Percentiles rank a stretch among this genome's conserved stretches.
Evolutionary conservation across 2,113 vertebrate species (phyloP).

Genomic region (Hypocryptadius cinnamomeus): DNA sequence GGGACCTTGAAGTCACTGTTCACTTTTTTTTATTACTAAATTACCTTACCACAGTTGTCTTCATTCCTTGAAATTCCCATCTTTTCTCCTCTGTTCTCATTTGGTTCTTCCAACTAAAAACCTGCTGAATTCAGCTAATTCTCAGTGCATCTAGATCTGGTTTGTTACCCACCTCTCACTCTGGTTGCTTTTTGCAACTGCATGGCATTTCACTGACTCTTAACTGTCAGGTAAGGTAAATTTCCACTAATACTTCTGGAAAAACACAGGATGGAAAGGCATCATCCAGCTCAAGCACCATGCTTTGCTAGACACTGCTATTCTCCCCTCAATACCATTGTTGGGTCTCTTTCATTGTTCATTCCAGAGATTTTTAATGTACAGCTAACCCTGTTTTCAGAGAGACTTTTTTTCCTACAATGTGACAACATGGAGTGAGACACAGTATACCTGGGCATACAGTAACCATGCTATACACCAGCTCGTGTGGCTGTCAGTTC

Average conservation of each 20-base stretch:
- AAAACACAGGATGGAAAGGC: not conserved
- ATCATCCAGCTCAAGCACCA: accelerated
- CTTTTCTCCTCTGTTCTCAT: not conserved
- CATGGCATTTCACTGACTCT: not conserved
- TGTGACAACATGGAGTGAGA: not conserved
- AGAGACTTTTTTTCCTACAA: not conserved
- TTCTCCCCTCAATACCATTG: accelerated
- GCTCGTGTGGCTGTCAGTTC: accelerated
- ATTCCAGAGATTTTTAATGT: not conserved
- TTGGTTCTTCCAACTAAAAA: not conserved
- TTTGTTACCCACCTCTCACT: not conserved
- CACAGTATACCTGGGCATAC: not conserved
- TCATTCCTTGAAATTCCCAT: not conserved
- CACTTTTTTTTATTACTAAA: not conserved
- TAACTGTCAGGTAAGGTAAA: slow-evolving; percentile 4
- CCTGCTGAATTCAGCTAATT: not conserved
- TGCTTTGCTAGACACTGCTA: accelerated
- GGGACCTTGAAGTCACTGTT: not conserved
- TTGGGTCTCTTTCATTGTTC: not conserved
- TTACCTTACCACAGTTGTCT: not conserved
- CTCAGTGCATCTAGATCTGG: not conserved
- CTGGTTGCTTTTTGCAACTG: not conserved
- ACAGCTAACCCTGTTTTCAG: not conserved
- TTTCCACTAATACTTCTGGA: not conserved
- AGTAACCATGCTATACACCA: not conserved